Evolutionary conservation across 2,797 vertebrate genomes (phyloP).

Genomic region (Pampus argenteus): DNA sequence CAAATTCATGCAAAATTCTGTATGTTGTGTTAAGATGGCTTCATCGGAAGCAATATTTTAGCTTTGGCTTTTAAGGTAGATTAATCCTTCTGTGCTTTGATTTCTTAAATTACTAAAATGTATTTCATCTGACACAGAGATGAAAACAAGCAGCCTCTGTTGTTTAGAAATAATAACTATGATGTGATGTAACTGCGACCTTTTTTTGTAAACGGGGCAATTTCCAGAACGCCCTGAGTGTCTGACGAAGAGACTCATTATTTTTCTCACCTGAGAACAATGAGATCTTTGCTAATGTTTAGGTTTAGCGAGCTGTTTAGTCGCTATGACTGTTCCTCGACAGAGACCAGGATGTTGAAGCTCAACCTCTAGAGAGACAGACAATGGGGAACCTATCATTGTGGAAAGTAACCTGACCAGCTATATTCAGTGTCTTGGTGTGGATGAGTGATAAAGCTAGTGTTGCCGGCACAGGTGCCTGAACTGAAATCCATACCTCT

Average conservation of each 20-base stretch:
- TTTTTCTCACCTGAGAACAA: neutral
- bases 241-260: constrained; percentile 72
- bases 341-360: constrained; percentile 49
- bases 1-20: neutral
- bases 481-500: constrained; percentile 77
- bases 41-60: neutral
- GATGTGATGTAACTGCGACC: constrained; percentile 4
- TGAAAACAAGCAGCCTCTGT: neutral
- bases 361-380: constrained; percentile 49
- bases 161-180: neutral
- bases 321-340: constrained; percentile 33
- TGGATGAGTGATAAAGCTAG: constrained; percentile 70
- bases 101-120: neutral
- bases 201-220: neutral
- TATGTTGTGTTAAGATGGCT: too few species aligned
- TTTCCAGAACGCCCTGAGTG: constrained; percentile 54
- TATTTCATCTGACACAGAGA: neutral
- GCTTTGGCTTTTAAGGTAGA: neutral
- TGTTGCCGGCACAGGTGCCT: constrained; percentile 61
- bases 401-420: constrained; percentile 79
- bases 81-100: neutral
- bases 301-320: neutral
- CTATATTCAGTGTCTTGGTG: constrained; percentile 81
- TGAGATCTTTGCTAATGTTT: constrained; percentile 8
- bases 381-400: constrained; percentile 64